Evolutionary conservation across 2,113 vertebrate genomes (phyloP), one percentile per base, ranked within the genome.

Genomic region (Numenius arquata): DNA sequence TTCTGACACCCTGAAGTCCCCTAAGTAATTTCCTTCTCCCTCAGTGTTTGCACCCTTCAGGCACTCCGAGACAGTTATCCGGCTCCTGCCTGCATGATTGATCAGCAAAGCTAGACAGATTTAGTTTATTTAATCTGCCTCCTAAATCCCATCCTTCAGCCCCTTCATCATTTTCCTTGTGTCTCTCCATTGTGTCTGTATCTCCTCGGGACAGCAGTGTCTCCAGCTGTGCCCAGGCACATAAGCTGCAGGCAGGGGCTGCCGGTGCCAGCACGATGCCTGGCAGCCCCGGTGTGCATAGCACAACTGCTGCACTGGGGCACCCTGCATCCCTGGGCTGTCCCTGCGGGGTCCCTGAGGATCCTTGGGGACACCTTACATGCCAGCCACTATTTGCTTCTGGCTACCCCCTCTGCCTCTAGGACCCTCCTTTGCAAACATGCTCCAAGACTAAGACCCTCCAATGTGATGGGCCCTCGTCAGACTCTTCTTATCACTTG

Each of bases 61-160:
- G 93, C 95, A 27, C 83, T 77, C 2, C 0, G 50, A 53, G 74
- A 90, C 82, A 91, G 61, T 40, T 89, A 93, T 87, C 93, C 8
- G 1, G 76, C 80, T 92, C 66, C 87, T 65, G 94, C 93, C 89
- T 41, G 84, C 3, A 30, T 75, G 93, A 93, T 91, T 85, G 96
- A 96, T 93, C 23, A 2, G 91, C 91, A 52, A 74, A 75, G 94
- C 94, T 67, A 79, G 81, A 89, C 95, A 94, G 94, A 96, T 94
- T 95, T 58, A 94, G 93, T 95, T 97, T 91, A 85, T 85, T 81
- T 85, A 40, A 85, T 97, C 93, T 89, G 88, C 86, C 70, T 91
- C 89, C 80, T 34, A 82, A 95, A 92, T 85, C 94, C 89, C 96
- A 68, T 71, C 83, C 89, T 78, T 74, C 96, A 93, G 61, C 66